These are phyloP conservation scores for Eledona agricola DNA, from an alignment of 2,888 invertebrate genomes.

Conservation along the genomic window DNA sequence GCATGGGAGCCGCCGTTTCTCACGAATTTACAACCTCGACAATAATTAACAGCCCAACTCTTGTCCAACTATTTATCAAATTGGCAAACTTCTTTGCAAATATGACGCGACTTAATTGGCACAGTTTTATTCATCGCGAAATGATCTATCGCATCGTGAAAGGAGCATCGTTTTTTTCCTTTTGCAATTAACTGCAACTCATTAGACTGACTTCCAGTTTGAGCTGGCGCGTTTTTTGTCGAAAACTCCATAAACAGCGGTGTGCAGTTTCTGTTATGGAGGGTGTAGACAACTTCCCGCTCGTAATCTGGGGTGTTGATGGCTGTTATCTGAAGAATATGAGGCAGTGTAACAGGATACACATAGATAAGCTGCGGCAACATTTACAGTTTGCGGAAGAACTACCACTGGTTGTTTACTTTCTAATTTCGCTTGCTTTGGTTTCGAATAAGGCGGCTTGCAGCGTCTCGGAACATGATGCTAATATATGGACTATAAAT, in stretches of 20 bases:
- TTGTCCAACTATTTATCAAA: too few species aligned
- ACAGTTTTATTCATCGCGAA: too few species aligned
- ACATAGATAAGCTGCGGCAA: constrained; percentile 44
- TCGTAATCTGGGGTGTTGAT: constrained; percentile 43
- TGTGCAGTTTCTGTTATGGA: constrained; percentile 13
- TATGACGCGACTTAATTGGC: too few species aligned
- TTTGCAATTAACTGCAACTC: too few species aligned
- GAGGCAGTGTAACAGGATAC: constrained; percentile 42
- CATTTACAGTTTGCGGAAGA: constrained; percentile 43
- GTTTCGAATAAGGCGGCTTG: constrained; percentile 30
- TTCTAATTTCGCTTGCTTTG: constrained; percentile 38
- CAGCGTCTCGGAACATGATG: constrained; percentile 33
- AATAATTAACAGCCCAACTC: too few species aligned
- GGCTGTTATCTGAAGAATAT: constrained; percentile 45
- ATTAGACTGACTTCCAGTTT: too few species aligned
- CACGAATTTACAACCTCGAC: constrained; percentile 10
- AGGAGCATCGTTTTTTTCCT: too few species aligned
- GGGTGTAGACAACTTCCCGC: constrained; percentile 34
- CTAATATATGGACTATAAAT: constrained; percentile 47
- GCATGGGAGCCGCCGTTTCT: constrained; percentile 9
- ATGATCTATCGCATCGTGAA: too few species aligned
- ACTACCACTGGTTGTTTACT: constrained; percentile 42
- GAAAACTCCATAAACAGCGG: constrained; percentile 22
- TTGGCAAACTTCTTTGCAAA: too few species aligned
- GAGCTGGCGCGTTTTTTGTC: too few species aligned